Conservation (phyloP, 2,888 invertebrate genomes). For the Galerucella calmariensis region DNA sequence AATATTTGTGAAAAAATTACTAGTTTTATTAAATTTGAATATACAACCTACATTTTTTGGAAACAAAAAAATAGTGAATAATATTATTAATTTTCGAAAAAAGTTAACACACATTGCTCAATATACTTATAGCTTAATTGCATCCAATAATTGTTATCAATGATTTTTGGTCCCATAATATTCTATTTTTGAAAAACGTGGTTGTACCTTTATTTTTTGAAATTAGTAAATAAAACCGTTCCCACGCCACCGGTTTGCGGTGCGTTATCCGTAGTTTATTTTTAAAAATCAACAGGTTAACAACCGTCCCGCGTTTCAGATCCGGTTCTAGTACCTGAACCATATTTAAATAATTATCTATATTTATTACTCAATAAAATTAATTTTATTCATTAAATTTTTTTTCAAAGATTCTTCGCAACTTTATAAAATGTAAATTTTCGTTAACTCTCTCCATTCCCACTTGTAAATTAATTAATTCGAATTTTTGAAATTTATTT, state of each 20-base stretch:
- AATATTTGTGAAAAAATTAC: too few relatives aligned
- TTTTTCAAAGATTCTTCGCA: too few relatives aligned
- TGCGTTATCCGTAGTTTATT: slow-evolving; percentile 7
- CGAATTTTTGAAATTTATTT: neutral
- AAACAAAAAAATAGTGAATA: too few relatives aligned
- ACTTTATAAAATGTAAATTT: too few relatives aligned
- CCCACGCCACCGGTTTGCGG: slow-evolving; percentile 13
- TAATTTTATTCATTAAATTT: too few relatives aligned
- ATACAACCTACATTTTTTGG: too few relatives aligned
- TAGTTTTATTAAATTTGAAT: too few relatives aligned
- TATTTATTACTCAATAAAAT: too few relatives aligned
- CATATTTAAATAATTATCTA: neutral
- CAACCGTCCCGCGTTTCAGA: neutral
- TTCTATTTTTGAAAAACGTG: neutral
- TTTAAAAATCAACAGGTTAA: slow-evolving; percentile 14
- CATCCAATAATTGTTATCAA: neutral
- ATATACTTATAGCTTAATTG: neutral
- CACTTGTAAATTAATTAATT: neutral
- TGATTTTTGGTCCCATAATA: neutral
- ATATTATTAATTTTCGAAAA: neutral
- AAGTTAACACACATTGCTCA: neutral
- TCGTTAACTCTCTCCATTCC: too few relatives aligned
- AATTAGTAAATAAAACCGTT: neutral
- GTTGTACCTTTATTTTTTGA: neutral
- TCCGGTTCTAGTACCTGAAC: neutral